These are phyloP conservation scores for Condylura cristata DNA, from an alignment of 2,113 vertebrate species.

Conservation along the genomic window DNA sequence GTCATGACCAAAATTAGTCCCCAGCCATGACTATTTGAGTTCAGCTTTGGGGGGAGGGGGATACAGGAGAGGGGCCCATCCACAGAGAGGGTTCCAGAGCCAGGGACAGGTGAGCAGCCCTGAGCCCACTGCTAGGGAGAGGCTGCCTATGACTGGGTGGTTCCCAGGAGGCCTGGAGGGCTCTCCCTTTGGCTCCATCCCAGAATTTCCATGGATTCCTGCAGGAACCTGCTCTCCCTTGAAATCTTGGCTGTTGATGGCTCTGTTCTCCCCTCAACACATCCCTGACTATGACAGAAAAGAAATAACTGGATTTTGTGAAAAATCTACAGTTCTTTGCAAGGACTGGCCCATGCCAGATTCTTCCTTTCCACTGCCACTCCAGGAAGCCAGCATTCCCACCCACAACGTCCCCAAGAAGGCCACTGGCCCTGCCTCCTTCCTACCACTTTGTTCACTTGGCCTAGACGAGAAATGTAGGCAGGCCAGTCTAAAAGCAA, in stretches of 20 bases:
- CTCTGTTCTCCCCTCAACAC: not conserved
- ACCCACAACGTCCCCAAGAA: not conserved
- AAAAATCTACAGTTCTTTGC: constrained; percentile 24
- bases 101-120: not conserved
- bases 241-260: not conserved
- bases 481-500: not conserved
- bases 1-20: not conserved
- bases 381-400: not conserved
- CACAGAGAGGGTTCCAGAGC: not conserved
- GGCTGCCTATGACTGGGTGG: not conserved
- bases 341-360: not conserved
- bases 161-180: not conserved
- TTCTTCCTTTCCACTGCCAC: not conserved
- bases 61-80: not conserved
- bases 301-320: not conserved
- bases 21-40: not conserved
- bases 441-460: not conserved
- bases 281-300: not conserved
- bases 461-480: not conserved
- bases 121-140: not conserved
- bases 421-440: not conserved
- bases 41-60: not conserved
- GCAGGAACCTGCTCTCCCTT: not conserved
- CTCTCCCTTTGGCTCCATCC: not conserved
- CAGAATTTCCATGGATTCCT: not conserved